These are phyloP conservation scores for Grammomys dolichurus DNA, from an alignment of 2,113 vertebrate species.

Conservation along the genomic window DNA sequence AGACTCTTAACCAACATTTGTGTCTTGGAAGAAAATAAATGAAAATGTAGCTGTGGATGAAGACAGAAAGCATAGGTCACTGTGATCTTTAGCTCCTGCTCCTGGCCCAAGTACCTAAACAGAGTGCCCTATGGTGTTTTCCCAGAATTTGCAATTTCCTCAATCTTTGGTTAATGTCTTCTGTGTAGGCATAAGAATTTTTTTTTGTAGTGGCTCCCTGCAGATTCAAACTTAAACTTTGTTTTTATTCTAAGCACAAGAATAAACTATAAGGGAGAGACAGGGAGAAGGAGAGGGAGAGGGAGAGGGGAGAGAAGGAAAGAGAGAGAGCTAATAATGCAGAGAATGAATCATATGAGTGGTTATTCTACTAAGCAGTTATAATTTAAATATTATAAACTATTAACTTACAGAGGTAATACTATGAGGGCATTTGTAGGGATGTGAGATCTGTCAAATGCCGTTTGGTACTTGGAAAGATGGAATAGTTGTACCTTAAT, in stretches of 20 bases:
- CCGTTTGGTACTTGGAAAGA: neutral
- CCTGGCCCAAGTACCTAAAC: neutral
- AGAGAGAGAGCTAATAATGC: neutral
- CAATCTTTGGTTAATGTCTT: neutral
- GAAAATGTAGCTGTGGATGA: neutral
- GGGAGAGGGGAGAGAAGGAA: neutral
- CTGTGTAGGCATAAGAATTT: neutral
- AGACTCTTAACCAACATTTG: neutral
- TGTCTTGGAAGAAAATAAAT: conserved; percentile 23
- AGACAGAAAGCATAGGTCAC: neutral
- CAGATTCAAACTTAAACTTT: neutral
- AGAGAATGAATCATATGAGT: neutral
- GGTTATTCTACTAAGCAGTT: conserved; percentile 7
- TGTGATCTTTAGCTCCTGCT: neutral
- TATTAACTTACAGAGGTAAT: neutral
- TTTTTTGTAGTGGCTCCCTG: neutral
- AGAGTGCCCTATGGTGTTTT: neutral
- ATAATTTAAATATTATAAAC: neutral
- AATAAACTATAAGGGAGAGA: neutral
- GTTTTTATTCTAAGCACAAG: conserved; percentile 17
- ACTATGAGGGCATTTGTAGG: neutral
- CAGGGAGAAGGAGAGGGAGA: too few species aligned
- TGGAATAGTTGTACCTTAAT: rapidly evolving
- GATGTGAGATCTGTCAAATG: neutral
- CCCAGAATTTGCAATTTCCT: conserved; percentile 14